Base-by-base conservation (phyloP, 2,888 invertebrate species). In the Volucella inanis region DNA sequence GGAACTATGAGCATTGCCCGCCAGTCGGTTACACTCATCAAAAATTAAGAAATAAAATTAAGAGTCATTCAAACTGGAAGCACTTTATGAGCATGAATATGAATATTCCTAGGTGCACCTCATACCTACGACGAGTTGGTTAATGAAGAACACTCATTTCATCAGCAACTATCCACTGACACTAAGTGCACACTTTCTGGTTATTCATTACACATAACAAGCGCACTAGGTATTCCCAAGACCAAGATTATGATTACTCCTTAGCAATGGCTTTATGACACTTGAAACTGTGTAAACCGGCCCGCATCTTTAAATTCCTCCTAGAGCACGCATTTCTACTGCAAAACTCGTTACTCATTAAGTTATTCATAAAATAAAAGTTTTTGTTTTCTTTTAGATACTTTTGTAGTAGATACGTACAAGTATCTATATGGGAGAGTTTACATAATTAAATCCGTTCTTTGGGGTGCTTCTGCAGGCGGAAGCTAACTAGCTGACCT, bases 281-380 rank as follows among this genome's bases (percentile, higher is more conserved):
- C 38, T 55, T 55, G 9, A 1, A 38, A 31, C 11, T 31, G 31
- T 31, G 6, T 31, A 31, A 38, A 8, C 31, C 22, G 22, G 54
- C 12, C 54, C 12, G 38, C n/a, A 11, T 12, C 31, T 31, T 38
- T 14, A 8, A 31, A 4, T 50, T 15, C 14, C 8, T 9, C 50
- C 31, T 2, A 38, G n/a, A 11, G n/a, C 38, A 55, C 54, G 54
- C 54, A 54, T 31, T 54, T n/a, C 54, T 31, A 31, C 31, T 31
- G 54, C 22, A 22, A 10, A 38, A 38, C 54, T 55, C 38, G 54
- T 54, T 22, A n/a, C 3, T 8, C 54, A 54, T 22, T 54, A 54
- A 52, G 52, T 52, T 54, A 54, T 54, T 54, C 31, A 54, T 54
- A 54, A 55, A 55, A n/a, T 31, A 31, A 31, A 31, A 31, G 4